Conservation (phyloP, 2,888 invertebrate genomes). For the Synergus itoensis region DNA sequence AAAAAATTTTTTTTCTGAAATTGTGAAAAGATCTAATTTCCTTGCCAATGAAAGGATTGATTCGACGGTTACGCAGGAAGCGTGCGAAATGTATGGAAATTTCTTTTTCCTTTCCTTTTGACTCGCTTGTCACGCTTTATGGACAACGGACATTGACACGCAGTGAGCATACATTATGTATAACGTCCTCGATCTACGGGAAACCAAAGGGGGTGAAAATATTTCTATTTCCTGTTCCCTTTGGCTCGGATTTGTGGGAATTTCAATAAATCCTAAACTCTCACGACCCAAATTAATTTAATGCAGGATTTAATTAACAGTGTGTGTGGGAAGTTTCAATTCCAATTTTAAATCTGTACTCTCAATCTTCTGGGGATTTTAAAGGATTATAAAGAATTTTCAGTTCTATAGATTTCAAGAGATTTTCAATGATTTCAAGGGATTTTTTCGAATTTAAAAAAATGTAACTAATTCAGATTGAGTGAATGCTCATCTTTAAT, state of each 20-base stretch:
- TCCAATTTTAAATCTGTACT: too few species aligned
- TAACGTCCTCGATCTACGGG: slow-evolving; percentile 3
- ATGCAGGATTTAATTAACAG: neutral
- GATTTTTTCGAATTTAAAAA: too few species aligned
- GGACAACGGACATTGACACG: slow-evolving; percentile 35
- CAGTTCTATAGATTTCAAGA: too few species aligned
- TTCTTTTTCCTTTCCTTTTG: slow-evolving; percentile 18
- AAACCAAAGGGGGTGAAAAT: slow-evolving; percentile 15
- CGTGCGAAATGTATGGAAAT: slow-evolving; percentile 44
- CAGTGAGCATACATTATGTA: slow-evolving; percentile 42
- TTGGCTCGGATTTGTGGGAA: slow-evolving; percentile 11
- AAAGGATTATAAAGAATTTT: too few species aligned
- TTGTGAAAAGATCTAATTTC: neutral
- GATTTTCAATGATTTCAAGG: too few species aligned
- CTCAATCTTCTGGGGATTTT: too few species aligned
- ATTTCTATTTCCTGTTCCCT: neutral
- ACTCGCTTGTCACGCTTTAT: slow-evolving; percentile 42
- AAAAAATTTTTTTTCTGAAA: neutral
- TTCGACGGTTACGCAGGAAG: slow-evolving; percentile 43
- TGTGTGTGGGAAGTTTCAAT: neutral
- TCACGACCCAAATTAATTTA: neutral
- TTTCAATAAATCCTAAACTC: neutral
- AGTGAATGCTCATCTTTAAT: too few species aligned
- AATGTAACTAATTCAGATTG: too few species aligned
- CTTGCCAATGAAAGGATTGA: slow-evolving; percentile 4